A percentile compares a stretch with the other conserved stretches of the same genome.
phyloP scores from a whole-genome alignment of 2,797 vertebrate genomes.

The Pseudochaenichthys georgianus region DNA sequence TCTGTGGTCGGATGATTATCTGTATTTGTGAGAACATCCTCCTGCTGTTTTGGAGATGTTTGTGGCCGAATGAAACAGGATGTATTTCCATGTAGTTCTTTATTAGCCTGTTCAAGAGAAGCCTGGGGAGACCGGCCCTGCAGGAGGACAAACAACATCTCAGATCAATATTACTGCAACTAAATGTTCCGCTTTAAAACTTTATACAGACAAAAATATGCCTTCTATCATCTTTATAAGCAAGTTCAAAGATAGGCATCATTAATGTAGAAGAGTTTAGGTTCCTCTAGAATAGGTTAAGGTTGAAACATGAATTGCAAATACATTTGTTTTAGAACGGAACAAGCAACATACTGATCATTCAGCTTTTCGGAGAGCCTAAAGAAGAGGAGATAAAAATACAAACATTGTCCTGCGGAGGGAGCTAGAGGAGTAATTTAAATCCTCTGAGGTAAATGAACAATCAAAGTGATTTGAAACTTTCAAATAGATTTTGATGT shows the following conservation, averaged over 20 bases:
- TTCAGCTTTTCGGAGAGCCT: background rate
- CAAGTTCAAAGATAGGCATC: background rate
- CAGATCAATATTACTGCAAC: background rate
- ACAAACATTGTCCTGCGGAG: too few species aligned
- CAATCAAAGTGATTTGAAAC: too few species aligned
- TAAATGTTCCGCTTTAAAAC: background rate
- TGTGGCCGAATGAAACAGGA: background rate
- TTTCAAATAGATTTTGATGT: too few species aligned
- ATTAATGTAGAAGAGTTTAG: background rate
- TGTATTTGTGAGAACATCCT: background rate
- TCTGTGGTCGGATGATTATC: background rate
- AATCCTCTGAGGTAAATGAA: too few species aligned
- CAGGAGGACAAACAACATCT: background rate
- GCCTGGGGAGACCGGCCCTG: background rate
- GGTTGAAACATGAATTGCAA: background rate
- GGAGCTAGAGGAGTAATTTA: too few species aligned
- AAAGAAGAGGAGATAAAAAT: background rate
- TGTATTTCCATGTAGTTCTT: constrained; percentile 7
- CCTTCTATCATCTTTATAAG: background rate
- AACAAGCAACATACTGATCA: too few species aligned
- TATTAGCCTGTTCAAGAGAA: background rate
- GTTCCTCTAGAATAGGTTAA: background rate
- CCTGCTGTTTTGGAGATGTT: background rate
- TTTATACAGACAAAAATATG: background rate
- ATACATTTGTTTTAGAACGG: background rate